Percentiles rank a stretch among this genome's conserved stretches.
Conservation (phyloP, 2,113 vertebrate genomes). For the Engraulis encrasicolus region DNA sequence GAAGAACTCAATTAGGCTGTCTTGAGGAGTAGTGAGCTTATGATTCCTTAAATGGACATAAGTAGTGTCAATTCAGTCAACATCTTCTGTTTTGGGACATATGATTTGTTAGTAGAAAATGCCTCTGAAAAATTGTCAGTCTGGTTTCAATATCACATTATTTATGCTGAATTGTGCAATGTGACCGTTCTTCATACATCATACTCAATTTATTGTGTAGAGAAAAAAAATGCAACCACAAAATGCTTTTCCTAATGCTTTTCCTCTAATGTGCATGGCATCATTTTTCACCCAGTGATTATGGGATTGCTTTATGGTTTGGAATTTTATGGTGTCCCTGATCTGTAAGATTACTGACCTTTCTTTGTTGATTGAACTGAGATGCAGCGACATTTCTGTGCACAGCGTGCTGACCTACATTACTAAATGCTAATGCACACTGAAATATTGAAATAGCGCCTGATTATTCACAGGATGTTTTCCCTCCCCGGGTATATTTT, state of each 20-base stretch:
- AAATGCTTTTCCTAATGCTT: neutral
- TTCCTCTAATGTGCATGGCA: constrained; percentile 3
- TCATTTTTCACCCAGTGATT: constrained; percentile 51
- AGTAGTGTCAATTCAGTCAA: neutral
- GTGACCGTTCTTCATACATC: neutral
- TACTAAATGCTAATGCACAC: constrained; percentile 40
- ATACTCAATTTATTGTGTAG: neutral
- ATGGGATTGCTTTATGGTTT: constrained; percentile 58
- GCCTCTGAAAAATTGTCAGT: neutral
- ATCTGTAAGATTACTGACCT: constrained; percentile 69
- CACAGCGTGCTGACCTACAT: constrained; percentile 52
- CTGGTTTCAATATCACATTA: neutral
- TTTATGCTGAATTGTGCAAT: neutral
- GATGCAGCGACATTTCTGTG: constrained; percentile 38
- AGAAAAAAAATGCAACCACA: neutral
- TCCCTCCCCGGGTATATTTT: neutral
- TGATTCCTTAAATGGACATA: neutral
- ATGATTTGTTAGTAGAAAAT: neutral
- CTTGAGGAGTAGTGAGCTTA: neutral
- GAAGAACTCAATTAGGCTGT: neutral
- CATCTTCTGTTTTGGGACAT: neutral
- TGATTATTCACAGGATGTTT: neutral
- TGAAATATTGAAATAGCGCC: constrained; percentile 33
- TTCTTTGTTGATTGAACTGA: constrained; percentile 55
- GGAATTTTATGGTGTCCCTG: constrained; percentile 59